phyloP scores from a whole-genome alignment of 2,888 invertebrate genomes.

The Hipparchia sbordonii region DNA sequence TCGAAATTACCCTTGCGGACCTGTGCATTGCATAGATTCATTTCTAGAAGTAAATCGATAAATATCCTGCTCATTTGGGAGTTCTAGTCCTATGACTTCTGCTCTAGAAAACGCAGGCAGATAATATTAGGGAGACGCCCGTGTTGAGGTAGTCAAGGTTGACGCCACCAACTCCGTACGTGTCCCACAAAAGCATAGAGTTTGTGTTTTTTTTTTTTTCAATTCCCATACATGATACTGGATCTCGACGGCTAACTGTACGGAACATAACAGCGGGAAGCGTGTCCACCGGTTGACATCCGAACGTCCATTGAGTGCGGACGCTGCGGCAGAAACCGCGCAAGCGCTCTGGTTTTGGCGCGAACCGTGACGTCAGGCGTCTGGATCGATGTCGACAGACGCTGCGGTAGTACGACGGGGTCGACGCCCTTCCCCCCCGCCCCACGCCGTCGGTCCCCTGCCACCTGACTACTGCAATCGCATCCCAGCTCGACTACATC shows the following conservation, averaged over 20 bases:
- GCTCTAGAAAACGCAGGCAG: constrained; percentile 80
- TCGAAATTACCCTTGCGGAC: constrained; percentile 43
- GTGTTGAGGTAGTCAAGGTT: constrained; percentile 78
- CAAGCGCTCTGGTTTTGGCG: constrained; percentile 82
- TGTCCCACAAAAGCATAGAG: constrained; percentile 63
- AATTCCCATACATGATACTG: neutral
- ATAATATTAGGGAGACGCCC: constrained; percentile 76
- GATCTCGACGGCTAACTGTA: neutral
- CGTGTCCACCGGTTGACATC: constrained; percentile 73
- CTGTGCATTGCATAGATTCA: constrained; percentile 25
- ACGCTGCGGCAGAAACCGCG: constrained; percentile 77
- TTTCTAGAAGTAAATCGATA: constrained; percentile 14
- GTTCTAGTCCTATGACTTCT: constrained; percentile 72
- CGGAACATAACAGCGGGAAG: constrained; percentile 57
- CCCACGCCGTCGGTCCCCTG: constrained; percentile 53
- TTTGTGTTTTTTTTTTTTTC: neutral
- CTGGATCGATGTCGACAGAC: constrained; percentile 83
- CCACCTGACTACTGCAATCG: constrained; percentile 79
- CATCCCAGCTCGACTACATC: constrained; percentile 70
- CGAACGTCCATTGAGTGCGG: constrained; percentile 77
- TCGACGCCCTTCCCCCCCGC: constrained; percentile 72
- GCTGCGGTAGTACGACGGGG: constrained; percentile 82
- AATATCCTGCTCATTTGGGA: constrained; percentile 80
- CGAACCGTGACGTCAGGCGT: constrained; percentile 83
- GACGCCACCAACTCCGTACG: constrained; percentile 82